Evolutionary conservation across 2,113 vertebrate genomes (phyloP).

Genomic region (Gnathonemus echidnorhynchus): DNA sequence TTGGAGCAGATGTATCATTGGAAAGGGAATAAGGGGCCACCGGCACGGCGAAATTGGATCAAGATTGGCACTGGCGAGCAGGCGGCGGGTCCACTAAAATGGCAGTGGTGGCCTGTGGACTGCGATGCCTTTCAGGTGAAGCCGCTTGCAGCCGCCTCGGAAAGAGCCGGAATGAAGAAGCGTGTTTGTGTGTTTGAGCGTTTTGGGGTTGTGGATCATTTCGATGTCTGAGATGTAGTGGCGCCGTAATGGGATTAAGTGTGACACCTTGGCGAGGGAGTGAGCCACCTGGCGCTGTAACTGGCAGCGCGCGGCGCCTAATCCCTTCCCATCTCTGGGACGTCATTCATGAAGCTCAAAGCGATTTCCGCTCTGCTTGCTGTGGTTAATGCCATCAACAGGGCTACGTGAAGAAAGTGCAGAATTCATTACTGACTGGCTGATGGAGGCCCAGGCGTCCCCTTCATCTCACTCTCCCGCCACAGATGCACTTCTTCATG

Average conservation of each 20-base stretch:
- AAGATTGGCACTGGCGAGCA: slow-evolving; percentile 77
- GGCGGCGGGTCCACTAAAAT: slow-evolving; percentile 47
- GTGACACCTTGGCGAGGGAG: slow-evolving; percentile 88
- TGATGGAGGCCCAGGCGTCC: slow-evolving; percentile 34
- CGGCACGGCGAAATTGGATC: slow-evolving; percentile 80
- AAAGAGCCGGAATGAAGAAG: slow-evolving; percentile 80
- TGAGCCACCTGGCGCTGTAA: slow-evolving; percentile 94
- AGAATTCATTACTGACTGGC: slow-evolving; percentile 49
- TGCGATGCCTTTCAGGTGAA: slow-evolving; percentile 85
- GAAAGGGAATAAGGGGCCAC: slow-evolving; percentile 89
- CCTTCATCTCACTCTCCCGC: not conserved
- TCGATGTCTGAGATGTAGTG: slow-evolving; percentile 83
- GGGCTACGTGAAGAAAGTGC: slow-evolving; percentile 54
- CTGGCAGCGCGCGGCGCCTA: slow-evolving; percentile 88
- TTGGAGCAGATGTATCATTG: slow-evolving; percentile 92
- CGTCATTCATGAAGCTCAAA: slow-evolving; percentile 90
- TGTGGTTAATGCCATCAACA: slow-evolving; percentile 90
- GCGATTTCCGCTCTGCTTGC: slow-evolving; percentile 82
- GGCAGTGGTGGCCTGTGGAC: slow-evolving; percentile 84
- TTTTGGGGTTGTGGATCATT: slow-evolving; percentile 59
- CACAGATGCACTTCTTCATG: not conserved
- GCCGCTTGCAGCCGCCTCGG: slow-evolving; percentile 83
- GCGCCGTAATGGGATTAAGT: slow-evolving; percentile 95
- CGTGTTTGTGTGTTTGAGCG: slow-evolving; percentile 28
- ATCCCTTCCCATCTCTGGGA: slow-evolving; percentile 96